Base-by-base conservation (phyloP, 1,140 invertebrate genomes). In the Euura lappo region DNA sequence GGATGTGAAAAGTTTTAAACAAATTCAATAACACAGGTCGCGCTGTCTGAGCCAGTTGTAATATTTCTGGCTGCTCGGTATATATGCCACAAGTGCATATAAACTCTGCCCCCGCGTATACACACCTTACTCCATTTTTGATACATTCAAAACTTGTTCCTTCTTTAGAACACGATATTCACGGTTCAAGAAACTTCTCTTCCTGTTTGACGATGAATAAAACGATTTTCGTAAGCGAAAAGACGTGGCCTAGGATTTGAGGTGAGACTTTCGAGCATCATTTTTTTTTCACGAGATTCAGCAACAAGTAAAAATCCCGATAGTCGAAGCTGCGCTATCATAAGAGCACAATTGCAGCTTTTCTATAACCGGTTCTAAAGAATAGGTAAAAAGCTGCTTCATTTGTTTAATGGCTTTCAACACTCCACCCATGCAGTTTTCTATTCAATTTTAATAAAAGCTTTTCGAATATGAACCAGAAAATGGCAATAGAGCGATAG, bases 1-100 rank as follows among this genome's bases (percentile, higher is more conserved):
- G 73, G 76, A 78, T 79, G 76, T 77, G 76, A 80, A 79, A 76
- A 80, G 79, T 80, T 80, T 74, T 77, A 78, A 79, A 80, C 78
- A 79, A 80, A 80, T 80, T 76, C 78, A 79, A 80, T 79, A 80
- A 80, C 75, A 77, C 73, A 45, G 51, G 65, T 72, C 44, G n/a
- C 70, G 71, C 72, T 60, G 51, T 60, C 51, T n/a, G 51, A 60
- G 51, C 8, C 51, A 60, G 51, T 60, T 6, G 51, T n/a, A 60
- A 60, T 60, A 60, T 60, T 60, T 60, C 13, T n/a, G 13, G 28
- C 51, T n/a, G 5, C 51, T n/a, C 6, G 51, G 51, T 60, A n/a
- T 60, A 60, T 60, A 60, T 60, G 10, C 51, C 10, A 60, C 10
- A 60, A n/a, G 51, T 60, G 51, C 28, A 28, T 60, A 60, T 4